Evolutionary conservation across 2,113 vertebrate species (phyloP), one percentile per base, ranked within the genome.

Genomic region (Merops nubicus): DNA sequence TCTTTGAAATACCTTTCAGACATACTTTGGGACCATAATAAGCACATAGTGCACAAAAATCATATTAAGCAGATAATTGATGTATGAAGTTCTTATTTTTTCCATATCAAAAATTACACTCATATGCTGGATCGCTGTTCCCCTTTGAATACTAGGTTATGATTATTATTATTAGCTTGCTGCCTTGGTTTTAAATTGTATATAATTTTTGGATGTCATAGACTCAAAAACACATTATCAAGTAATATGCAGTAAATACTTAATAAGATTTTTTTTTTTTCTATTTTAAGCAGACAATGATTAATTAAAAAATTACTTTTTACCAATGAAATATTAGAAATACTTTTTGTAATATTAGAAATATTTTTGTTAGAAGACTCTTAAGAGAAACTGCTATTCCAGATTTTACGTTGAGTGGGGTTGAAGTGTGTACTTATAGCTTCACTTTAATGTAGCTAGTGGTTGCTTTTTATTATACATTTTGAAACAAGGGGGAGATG

Each of bases 401-500:
- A 40, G 68, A 20, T 45, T 9, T 74, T 69, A 6, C 28, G 77
- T 77, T 57, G 8, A 8, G 5, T 47, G 26, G 5, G 4, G 6
- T 70, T 1, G 0, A 8, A 89, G 2, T 0, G 3, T 57, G 2
- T 38, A 83, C 57, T 60, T 38, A 48, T 17, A 43, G 5, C 36
- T 69, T n/a, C 31, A 33, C 11, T 91, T 73, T 56, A 26, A 47
- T 34, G 50, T 38, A 56, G 2, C 16, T 64, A 28, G 6, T 62
- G 17, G 6, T 13, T 81, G 12, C n/a, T 80, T 91, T 65, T 5
- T 74, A 6, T 36, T 45, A 26, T 12, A 36, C 3, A 20, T 43
- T 65, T 28, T 74, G 7, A 62, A 69, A 34, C 3, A 68, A n/a
- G 51, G 11, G 6, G 11, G 74, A 81, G 15, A 69, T 47, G 17